Evolutionary conservation across 2,113 vertebrate species (phyloP).

Genomic region (Cochlearius cochlearius): DNA sequence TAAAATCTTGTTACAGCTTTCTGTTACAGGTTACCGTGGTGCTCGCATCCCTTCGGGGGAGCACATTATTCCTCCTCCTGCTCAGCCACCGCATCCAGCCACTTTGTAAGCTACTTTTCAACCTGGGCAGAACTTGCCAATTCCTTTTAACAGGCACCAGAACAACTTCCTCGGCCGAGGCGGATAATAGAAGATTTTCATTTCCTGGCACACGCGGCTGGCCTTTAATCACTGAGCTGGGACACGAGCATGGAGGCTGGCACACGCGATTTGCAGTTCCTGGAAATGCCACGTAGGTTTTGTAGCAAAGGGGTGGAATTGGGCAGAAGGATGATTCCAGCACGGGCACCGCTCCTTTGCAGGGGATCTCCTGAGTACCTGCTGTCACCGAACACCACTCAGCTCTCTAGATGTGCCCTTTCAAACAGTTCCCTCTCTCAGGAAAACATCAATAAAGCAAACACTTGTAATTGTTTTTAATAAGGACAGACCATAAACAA

Average conservation of each 20-base stretch:
- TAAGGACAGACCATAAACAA: background rate
- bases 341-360: background rate
- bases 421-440: background rate
- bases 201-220: background rate
- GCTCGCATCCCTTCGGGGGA: background rate
- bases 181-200: background rate
- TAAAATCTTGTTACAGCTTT: background rate
- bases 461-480: background rate
- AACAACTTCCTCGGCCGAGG: background rate
- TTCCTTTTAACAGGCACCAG: background rate
- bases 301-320: background rate
- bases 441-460: background rate
- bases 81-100: background rate
- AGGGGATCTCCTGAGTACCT: background rate
- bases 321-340: background rate
- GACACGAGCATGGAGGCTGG: background rate
- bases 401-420: background rate
- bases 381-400: background rate
- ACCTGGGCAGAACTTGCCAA: background rate
- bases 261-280: fast-evolving
- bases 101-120: background rate
- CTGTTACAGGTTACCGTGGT: background rate
- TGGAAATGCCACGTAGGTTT: background rate
- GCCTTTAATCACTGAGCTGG: background rate
- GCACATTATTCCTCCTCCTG: background rate